Evolutionary conservation across 2,113 vertebrate genomes (phyloP), one percentile per base, ranked within the genome.

Genomic region (Helogale parvula): DNA sequence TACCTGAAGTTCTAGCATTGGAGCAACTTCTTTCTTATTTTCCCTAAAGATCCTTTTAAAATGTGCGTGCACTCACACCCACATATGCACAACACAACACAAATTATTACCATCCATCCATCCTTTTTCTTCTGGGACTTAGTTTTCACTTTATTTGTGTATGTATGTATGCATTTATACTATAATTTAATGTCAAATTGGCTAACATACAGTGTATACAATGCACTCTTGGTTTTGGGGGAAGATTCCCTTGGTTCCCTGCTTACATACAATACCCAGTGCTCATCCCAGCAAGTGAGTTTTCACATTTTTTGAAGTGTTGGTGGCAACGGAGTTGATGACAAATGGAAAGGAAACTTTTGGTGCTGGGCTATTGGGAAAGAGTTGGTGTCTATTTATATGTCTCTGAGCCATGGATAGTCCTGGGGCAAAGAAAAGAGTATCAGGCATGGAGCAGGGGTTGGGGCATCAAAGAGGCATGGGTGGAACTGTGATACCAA

Each of bases 71-170:
- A 60, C 57, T 0, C 57, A 60, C 21, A 27, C 60, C 25, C 27
- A 31, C 8, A 19, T 8, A 35, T 31, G 74, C 85, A 95, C 87
- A 50, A 31, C 12, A n/a, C 66, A 69, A 21, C 57, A 60, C 57
- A 27, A 93, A 63, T 91, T 71, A 41, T 77, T 41, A 92, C 87
- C 92, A 92, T 35, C 23, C 33, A 23, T 52, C 41, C 31, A 93
- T 93, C 92, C 71, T 5, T 92, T 63, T 88, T 63, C 76, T 84
- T n/a, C 85, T 80, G 68, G 50, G 50, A 95, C 86, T 92, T 81
- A 76, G 63, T 94, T 88, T 96, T 92, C 69, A 72, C 50, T 54
- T 54, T 54, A 54, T 54, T 5, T 54, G 17, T 54, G 1, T 17
- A 54, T 54, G 5, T 54, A 57, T 57, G 5, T 57, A 57, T 57